These are phyloP conservation scores for Megalurothrips usitatus DNA, from an alignment of 2,888 invertebrate species.

Conservation along the genomic window DNA sequence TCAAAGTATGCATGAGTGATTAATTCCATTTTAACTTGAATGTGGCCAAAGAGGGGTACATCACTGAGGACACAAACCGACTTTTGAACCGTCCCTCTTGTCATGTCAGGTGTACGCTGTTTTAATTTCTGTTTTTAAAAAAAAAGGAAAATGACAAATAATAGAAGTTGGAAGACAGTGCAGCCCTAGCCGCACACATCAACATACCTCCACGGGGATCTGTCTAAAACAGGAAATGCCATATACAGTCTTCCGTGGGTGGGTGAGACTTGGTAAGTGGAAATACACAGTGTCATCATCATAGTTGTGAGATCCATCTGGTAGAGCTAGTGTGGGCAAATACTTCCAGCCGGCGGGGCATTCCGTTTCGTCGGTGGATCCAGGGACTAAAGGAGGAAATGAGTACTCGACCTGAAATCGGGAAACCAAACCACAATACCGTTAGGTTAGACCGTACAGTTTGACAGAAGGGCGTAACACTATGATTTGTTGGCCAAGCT, in stretches of 20 bases:
- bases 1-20: conserved; percentile 97
- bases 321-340: conserved; percentile 91
- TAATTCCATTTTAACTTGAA: conserved; percentile 87
- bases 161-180: background rate
- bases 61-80: conserved; percentile 92
- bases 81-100: conserved; percentile 95
- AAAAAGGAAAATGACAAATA: conserved; percentile 33
- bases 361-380: conserved; percentile 61
- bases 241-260: conserved; percentile 81
- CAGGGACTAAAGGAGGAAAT: conserved; percentile 80
- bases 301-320: conserved; percentile 97
- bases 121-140: conserved; percentile 68
- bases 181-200: background rate
- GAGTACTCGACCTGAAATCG: conserved; percentile 56
- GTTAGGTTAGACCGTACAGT: background rate
- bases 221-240: conserved; percentile 97
- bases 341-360: conserved; percentile 92
- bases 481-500: background rate
- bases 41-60: conserved; percentile 87
- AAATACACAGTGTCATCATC: conserved; percentile 94
- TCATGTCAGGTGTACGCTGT: conserved; percentile 90
- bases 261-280: conserved; percentile 81
- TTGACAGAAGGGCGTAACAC: background rate
- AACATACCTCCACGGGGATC: conserved; percentile 82
- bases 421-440: conserved; percentile 34